phyloP scores from a whole-genome alignment of 2,113 vertebrate genomes.

The Dipodomys merriami region DNA sequence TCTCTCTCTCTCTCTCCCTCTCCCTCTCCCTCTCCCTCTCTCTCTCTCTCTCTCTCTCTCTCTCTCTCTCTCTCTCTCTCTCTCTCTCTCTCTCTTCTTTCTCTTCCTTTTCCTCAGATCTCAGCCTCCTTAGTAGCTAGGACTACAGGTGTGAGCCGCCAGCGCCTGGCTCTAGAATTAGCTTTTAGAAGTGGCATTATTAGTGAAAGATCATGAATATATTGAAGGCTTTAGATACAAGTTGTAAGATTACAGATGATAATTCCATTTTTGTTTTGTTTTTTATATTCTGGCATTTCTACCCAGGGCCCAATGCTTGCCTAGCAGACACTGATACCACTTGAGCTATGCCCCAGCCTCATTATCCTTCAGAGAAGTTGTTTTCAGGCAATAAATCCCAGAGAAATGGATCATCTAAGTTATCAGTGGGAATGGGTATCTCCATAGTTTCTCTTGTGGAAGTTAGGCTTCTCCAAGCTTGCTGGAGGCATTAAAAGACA shows the following conservation, averaged over 20 bases:
- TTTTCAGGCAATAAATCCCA: slow-evolving; percentile 3
- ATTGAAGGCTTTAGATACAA: slow-evolving; percentile 33
- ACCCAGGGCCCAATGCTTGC: no score
- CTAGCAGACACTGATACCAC: no score
- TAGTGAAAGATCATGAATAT: slow-evolving; percentile 34
- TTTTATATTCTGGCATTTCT: no score
- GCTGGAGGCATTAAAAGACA: background rate
- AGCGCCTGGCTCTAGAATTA: background rate
- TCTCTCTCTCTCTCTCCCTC: no score
- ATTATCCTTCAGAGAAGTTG: background rate
- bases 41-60: no score
- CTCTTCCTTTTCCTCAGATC: no score
- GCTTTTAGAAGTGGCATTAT: background rate
- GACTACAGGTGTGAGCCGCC: no score
- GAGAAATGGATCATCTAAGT: slow-evolving; percentile 54
- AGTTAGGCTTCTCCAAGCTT: background rate
- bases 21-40: no score
- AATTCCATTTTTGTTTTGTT: background rate
- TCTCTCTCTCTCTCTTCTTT: no score
- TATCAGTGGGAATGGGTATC: background rate
- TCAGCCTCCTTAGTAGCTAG: no score
- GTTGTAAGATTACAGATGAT: background rate
- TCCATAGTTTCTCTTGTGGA: slow-evolving; percentile 30
- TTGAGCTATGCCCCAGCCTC: no score
- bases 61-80: no score